These are phyloP conservation scores for Holothuria leucospilota DNA, from an alignment of 53 echinoderm and acorn worm species.

Conservation along the genomic window DNA sequence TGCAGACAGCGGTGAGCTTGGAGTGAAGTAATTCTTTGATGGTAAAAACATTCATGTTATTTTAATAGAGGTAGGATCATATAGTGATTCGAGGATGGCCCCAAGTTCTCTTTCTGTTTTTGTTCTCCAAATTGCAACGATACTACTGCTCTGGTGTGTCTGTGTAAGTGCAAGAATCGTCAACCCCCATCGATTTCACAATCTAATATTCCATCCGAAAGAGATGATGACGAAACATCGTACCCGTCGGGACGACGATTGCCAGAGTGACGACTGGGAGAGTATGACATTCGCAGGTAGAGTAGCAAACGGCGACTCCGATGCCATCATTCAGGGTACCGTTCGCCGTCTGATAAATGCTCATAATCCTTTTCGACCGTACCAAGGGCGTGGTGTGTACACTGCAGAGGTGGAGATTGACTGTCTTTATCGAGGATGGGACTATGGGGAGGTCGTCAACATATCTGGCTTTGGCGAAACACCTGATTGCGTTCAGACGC, in stretches of 20 bases:
- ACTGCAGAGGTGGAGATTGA: constrained; percentile 33
- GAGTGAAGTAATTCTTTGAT: no score
- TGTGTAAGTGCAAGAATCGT: background rate
- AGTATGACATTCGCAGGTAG: constrained; percentile 26
- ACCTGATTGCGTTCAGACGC: constrained; percentile 27
- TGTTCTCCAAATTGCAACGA: no score
- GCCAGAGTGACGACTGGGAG: constrained; percentile 36
- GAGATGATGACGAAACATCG: constrained; percentile 3
- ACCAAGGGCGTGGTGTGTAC: constrained; percentile 20
- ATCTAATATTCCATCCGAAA: constrained; percentile 23
- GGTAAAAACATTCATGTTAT: no score
- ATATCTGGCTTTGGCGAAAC: constrained; percentile 36
- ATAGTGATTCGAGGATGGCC: no score
- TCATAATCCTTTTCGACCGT: constrained; percentile 1
- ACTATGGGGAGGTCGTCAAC: background rate
- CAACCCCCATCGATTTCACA: constrained; percentile 33
- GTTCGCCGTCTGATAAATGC: constrained; percentile 9
- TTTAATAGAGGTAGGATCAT: no score
- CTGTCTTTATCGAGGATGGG: constrained; percentile 31
- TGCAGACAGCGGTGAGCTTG: no score
- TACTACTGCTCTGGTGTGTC: no score
- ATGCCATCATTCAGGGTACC: constrained; percentile 21
- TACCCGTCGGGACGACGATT: constrained; percentile 26
- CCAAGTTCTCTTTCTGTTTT: no score
- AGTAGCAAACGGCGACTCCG: constrained; percentile 19